These are phyloP conservation scores for Chloroclystis v-ata DNA, from an alignment of 2,888 invertebrate genomes.

Conservation along the genomic window DNA sequence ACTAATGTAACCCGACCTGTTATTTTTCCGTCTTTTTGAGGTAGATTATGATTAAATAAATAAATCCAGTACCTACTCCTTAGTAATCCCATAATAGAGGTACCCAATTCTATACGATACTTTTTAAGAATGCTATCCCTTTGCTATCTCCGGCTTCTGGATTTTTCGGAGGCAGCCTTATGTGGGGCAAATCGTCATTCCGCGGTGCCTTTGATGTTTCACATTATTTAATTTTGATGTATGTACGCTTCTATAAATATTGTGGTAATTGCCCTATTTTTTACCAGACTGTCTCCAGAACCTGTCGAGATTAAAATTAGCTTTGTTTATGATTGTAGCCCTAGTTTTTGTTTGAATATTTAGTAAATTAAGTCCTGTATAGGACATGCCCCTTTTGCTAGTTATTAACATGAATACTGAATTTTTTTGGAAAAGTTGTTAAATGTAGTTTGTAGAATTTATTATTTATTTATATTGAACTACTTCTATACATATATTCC, in stretches of 20 bases:
- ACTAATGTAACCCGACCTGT: too few species aligned
- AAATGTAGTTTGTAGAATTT: too few species aligned
- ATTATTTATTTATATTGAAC: too few species aligned
- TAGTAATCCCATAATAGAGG: too few species aligned
- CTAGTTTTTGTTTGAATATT: neutral
- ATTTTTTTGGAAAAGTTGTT: too few species aligned
- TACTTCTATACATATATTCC: too few species aligned
- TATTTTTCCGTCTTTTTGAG: too few species aligned
- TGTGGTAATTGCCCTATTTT: slow-evolving; percentile 28
- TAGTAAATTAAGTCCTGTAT: neutral
- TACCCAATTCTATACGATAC: too few species aligned
- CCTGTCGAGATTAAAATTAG: slow-evolving; percentile 13
- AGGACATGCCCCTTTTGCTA: too few species aligned
- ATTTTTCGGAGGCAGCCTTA: slow-evolving; percentile 9
- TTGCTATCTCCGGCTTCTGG: slow-evolving; percentile 11
- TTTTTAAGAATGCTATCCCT: neutral
- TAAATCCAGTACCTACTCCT: too few species aligned
- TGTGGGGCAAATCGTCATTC: slow-evolving; percentile 69
- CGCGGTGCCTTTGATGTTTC: slow-evolving; percentile 68
- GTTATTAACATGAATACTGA: too few species aligned
- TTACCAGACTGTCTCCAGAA: slow-evolving; percentile 15
- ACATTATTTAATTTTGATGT: slow-evolving; percentile 68
- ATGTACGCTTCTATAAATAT: slow-evolving; percentile 45
- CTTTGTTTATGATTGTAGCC: neutral
- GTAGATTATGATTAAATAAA: too few species aligned